Conservation (phyloP, 2,888 invertebrate species). For the Drosophila lacicola region DNA sequence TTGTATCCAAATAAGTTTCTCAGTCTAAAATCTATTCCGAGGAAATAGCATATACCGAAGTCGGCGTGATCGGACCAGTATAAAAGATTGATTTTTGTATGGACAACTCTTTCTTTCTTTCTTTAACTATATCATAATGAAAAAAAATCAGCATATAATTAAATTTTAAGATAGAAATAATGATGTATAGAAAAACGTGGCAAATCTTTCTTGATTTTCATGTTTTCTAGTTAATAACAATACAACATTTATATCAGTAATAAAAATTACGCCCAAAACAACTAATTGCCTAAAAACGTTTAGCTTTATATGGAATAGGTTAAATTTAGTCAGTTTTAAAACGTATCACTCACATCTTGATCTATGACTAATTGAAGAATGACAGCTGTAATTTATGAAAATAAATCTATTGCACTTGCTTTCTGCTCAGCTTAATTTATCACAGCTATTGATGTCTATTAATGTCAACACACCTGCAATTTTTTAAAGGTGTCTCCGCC, state of each 20-base stretch:
- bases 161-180: too few species aligned
- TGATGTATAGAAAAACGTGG: too few species aligned
- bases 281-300: neutral
- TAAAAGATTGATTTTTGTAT: too few species aligned
- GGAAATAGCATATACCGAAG: too few species aligned
- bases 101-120: too few species aligned
- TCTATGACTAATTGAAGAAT: neutral
- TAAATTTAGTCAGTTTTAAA: neutral
- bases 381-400: neutral
- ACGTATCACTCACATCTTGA: neutral
- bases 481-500: neutral
- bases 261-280: neutral
- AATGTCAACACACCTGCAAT: slow-evolving; percentile 1
- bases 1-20: too few species aligned
- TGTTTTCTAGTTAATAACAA: neutral
- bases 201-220: neutral
- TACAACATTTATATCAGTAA: neutral
- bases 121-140: too few species aligned
- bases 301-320: too few species aligned
- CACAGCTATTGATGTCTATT: slow-evolving; percentile 5
- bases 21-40: too few species aligned
- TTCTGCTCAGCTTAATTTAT: neutral
- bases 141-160: too few species aligned
- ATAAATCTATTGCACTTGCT: neutral
- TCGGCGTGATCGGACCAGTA: too few species aligned